Evolutionary conservation across 2,797 vertebrate species (phyloP).

Genomic region (Sebastes diploproa): DNA sequence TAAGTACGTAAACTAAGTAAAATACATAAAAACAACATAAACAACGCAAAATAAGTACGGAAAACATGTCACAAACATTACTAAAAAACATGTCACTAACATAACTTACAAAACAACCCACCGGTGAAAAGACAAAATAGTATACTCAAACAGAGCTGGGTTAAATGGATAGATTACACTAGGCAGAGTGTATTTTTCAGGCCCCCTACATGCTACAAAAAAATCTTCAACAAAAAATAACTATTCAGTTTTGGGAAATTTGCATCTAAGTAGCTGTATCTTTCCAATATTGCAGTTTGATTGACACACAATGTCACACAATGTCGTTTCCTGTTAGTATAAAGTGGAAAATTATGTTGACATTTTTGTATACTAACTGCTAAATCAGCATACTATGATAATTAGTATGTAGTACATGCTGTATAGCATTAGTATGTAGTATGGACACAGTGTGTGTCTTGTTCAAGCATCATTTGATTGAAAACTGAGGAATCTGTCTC

Average conservation of each 20-base stretch:
- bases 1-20: no score
- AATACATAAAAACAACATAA: no score
- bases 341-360: not conserved
- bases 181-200: no score
- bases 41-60: fast-evolving
- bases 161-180: no score
- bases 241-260: not conserved
- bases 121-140: no score
- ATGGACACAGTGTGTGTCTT: not conserved
- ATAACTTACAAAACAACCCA: no score
- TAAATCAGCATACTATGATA: not conserved
- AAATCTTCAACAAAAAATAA: no score
- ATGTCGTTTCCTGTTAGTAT: not conserved
- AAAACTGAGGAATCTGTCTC: not conserved
- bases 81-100: no score
- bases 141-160: no score
- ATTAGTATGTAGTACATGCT: not conserved
- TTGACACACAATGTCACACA: not conserved
- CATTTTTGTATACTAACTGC: not conserved
- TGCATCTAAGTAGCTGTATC: not conserved
- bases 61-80: no score
- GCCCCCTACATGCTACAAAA: no score
- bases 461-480: not conserved
- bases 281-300: not conserved
- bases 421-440: not conserved